Evolutionary conservation across 2,888 invertebrate species (phyloP).

Genomic region (Pristionchus fissidentatus): DNA sequence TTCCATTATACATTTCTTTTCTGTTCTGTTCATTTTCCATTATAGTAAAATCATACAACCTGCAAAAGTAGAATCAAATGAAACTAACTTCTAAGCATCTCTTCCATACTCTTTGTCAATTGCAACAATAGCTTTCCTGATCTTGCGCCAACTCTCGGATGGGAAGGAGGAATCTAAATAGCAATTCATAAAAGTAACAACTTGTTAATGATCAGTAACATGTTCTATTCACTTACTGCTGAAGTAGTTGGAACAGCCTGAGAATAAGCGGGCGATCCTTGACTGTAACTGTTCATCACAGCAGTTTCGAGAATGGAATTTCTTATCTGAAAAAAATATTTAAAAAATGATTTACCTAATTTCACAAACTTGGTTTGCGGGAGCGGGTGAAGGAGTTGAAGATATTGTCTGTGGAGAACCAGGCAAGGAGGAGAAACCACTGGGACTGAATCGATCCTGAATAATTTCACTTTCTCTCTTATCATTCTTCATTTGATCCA

Average conservation of each 20-base stretch:
- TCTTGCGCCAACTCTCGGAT: no score
- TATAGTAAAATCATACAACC: not conserved
- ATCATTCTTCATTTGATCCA: not conserved
- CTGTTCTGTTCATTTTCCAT: no score
- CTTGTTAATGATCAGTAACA: no score
- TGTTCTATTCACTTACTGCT: no score
- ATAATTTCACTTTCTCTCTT: not conserved
- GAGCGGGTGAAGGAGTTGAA: slow-evolving; percentile 19
- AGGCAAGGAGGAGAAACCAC: slow-evolving; percentile 2
- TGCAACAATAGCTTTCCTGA: not conserved
- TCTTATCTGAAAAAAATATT: no score
- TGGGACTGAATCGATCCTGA: slow-evolving; percentile 20
- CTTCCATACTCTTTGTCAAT: slow-evolving; percentile 42
- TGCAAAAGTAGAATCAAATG: not conserved
- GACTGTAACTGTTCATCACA: no score
- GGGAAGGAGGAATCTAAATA: no score
- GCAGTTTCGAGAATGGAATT: no score
- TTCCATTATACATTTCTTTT: not conserved
- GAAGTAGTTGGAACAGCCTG: no score
- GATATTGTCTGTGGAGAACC: slow-evolving; percentile 19
- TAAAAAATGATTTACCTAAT: not conserved
- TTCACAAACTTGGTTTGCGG: no score
- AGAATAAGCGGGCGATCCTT: no score
- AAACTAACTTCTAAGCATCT: slow-evolving; percentile 13
- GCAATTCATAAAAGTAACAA: no score